These are phyloP conservation scores for Stictonetta naevosa DNA, from an alignment of 2,113 vertebrate species.

Conservation along the genomic window DNA sequence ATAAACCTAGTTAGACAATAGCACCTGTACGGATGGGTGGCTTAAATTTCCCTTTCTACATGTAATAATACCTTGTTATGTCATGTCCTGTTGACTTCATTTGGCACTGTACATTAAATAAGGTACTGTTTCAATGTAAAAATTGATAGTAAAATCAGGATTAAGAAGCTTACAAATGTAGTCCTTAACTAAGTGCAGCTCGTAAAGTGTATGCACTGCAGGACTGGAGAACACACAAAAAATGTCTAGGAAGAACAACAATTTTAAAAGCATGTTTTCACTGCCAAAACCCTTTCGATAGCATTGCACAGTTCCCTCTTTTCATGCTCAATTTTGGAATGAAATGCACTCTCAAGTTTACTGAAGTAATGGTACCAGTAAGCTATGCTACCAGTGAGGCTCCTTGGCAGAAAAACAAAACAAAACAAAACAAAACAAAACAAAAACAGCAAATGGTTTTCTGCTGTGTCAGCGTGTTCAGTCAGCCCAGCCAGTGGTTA, in stretches of 20 bases:
- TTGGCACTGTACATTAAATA: background rate
- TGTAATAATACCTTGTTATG: background rate
- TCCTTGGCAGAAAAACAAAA: background rate
- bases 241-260: background rate
- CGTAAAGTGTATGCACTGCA: slow-evolving; percentile 9
- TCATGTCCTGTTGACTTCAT: background rate
- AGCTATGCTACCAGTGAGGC: background rate
- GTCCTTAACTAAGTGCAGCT: slow-evolving; percentile 51
- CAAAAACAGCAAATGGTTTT: background rate
- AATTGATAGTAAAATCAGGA: background rate
- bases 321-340: background rate
- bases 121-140: background rate
- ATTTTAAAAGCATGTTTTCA: background rate
- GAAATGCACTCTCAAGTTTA: background rate
- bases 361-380: too few relatives aligned
- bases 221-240: slow-evolving; percentile 48
- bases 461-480: background rate
- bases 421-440: too few relatives aligned
- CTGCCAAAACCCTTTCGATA: background rate
- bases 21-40: background rate
- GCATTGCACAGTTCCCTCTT: background rate
- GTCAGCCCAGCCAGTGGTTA: fast-evolving
- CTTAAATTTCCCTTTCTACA: background rate
- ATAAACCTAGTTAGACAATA: background rate
- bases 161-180: background rate